Evolutionary conservation across 2,797 vertebrate genomes (phyloP), one percentile per base, ranked within the genome.

Genomic region (Tauraco hartlaubi): DNA sequence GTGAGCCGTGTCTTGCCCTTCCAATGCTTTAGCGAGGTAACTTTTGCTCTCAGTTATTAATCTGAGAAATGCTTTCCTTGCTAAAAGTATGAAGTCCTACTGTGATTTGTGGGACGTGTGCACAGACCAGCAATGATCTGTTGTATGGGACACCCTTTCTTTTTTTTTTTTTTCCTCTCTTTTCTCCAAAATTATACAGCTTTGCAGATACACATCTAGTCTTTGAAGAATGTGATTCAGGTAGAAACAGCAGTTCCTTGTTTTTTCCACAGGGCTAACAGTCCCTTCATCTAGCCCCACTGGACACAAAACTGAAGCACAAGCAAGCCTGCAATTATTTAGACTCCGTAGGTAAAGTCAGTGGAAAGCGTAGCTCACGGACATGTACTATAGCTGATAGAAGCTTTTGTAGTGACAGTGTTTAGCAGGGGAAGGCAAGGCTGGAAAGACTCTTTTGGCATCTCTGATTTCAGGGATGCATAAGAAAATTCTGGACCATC

Each of bases 41-140:
- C 37, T 85, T 94, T 68, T 92, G 25, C 33, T 93, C 80, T 81
- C 86, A 80, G 7, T 87, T 94, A 93, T 76, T 79, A 88, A 86
- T 80, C 49, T 82, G 67, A 89, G 54, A 85, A 94, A 87, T 66
- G 37, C 4, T 91, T 90, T 78, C 52, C 61, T 78, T 82, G 31
- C 20, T 76, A 62, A 52, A 39, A 69, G 4, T 26, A 49, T 25
- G 83, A 88, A 73, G 41, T 76, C 67, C 55, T 76, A 12, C 51
- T 25, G 31, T 64, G 81, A 75, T 81, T 51, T 91, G 19, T 78
- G 37, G 76, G 67, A 64, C 49, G 13, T 84, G n/a, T 33, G 13
- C 48, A 59, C n/a, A 92, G 67, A 54, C 13, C 33, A 85, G 43
- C 61, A 80, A 51, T 12, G 25, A 58, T 64, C 29, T 75, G 12